Evolutionary conservation across 2,113 vertebrate genomes (phyloP).

Genomic region (Cryptomyrus ogoouensis): DNA sequence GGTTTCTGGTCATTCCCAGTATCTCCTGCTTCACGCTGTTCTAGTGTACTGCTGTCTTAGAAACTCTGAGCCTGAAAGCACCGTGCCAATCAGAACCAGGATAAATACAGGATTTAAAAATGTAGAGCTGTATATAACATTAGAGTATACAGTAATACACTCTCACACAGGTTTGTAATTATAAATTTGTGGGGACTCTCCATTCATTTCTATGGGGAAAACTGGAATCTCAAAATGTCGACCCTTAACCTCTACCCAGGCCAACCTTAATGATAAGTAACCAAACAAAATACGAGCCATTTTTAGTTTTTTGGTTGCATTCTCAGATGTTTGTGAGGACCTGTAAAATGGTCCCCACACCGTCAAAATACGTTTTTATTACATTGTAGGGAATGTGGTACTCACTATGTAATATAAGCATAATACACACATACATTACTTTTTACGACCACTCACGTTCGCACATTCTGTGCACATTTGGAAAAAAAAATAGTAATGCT

Average conservation of each 20-base stretch:
- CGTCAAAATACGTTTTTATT: background rate
- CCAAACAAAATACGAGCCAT: background rate
- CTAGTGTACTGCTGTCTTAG: background rate
- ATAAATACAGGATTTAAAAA: background rate
- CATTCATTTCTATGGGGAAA: background rate
- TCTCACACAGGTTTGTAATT: background rate
- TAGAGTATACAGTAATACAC: background rate
- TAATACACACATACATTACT: background rate
- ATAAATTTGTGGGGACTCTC: background rate
- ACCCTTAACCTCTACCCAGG: background rate
- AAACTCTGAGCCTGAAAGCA: background rate
- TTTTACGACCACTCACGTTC: background rate
- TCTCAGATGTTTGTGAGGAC: background rate
- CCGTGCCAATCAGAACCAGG: background rate
- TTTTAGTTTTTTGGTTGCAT: background rate
- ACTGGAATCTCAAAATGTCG: background rate
- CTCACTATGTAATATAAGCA: background rate
- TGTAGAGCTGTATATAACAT: too few species aligned
- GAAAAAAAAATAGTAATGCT: background rate
- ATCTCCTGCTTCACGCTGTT: background rate
- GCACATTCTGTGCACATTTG: background rate
- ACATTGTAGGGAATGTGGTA: background rate
- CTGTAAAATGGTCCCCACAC: background rate
- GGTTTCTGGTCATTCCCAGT: background rate
- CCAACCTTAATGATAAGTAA: background rate